Evolutionary conservation across 2,888 invertebrate species (phyloP).

Genomic region (Mimumesa dahlbomi): DNA sequence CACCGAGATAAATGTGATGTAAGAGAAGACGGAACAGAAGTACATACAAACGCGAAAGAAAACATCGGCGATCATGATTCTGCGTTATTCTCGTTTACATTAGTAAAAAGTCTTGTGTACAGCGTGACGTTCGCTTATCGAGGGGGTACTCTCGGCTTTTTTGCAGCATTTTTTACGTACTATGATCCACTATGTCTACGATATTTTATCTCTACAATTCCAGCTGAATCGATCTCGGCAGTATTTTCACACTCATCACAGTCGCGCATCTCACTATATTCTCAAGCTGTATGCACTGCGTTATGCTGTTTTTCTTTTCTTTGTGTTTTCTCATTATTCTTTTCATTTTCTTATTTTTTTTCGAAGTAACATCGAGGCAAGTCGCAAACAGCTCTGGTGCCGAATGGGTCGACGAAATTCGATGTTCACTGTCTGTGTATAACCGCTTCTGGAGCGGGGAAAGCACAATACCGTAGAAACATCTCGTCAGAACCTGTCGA

Average conservation of each 20-base stretch:
- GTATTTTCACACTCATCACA: constrained; percentile 53
- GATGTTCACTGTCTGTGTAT: constrained; percentile 17
- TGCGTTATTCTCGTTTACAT: constrained; percentile 11
- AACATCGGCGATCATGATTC: constrained; percentile 8
- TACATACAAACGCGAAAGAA: constrained; percentile 45
- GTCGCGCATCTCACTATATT: constrained; percentile 55
- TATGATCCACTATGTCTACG: constrained; percentile 48
- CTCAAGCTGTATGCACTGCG: constrained; percentile 44
- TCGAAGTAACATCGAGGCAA: constrained; percentile 7
- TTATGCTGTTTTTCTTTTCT: constrained; percentile 21
- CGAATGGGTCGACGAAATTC: constrained; percentile 32
- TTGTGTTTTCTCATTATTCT: too few relatives aligned
- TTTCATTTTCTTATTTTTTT: too few relatives aligned
- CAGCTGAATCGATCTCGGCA: constrained; percentile 28
- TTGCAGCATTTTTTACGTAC: constrained; percentile 36
- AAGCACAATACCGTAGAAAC: constrained; percentile 11
- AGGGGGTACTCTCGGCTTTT: constrained; percentile 39
- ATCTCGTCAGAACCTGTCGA: constrained; percentile 10
- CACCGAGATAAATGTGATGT: constrained; percentile 32
- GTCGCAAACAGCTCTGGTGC: constrained; percentile 13
- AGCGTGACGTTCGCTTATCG: constrained; percentile 23
- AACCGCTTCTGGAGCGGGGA: constrained; percentile 14
- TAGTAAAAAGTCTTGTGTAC: constrained; percentile 43
- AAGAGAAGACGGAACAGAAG: constrained; percentile 22
- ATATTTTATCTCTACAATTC: constrained; percentile 44